Evolutionary conservation across 2,888 invertebrate species (phyloP).

Genomic region (Aradus depressus): DNA sequence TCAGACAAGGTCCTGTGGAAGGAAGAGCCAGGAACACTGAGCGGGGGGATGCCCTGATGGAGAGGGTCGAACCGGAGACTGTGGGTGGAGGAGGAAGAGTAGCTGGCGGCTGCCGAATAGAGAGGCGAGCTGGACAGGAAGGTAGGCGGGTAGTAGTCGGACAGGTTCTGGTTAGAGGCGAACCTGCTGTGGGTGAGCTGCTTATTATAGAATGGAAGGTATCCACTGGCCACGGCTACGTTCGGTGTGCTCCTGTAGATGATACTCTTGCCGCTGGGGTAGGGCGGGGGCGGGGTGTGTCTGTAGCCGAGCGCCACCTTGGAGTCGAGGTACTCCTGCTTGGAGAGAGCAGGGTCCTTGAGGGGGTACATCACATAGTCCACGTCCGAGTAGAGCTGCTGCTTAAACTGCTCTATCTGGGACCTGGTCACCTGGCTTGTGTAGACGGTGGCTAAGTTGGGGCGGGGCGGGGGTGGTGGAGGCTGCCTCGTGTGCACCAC

Average conservation of each 20-base stretch:
- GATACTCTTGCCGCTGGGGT: conserved; percentile 48
- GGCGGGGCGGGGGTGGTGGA: conserved; percentile 49
- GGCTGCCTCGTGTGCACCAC: conserved; percentile 40
- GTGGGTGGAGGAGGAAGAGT: conserved; percentile 39
- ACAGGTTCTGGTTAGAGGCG: conserved; percentile 32
- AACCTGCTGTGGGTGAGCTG: conserved; percentile 30
- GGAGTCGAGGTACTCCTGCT: conserved; percentile 82
- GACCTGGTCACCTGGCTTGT: conserved; percentile 57
- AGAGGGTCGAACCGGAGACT: conserved; percentile 37
- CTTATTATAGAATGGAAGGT: conserved; percentile 28
- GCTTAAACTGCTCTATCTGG: conserved; percentile 77
- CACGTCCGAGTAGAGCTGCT: conserved; percentile 80
- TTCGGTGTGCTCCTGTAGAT: conserved; percentile 77
- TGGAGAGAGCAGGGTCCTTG: conserved; percentile 79
- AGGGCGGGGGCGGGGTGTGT: conserved; percentile 30
- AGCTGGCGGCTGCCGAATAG: conserved; percentile 40
- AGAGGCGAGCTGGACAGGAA: conserved; percentile 48
- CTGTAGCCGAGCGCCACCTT: conserved; percentile 49
- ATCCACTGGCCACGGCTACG: conserved; percentile 38
- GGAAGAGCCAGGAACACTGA: conserved; percentile 31
- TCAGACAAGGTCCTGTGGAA: conserved; percentile 66
- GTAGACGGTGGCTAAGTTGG: conserved; percentile 60
- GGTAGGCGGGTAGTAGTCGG: conserved; percentile 40
- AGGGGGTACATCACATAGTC: conserved; percentile 85
- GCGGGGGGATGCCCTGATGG: conserved; percentile 49